Conservation (phyloP, 92 coral and sea anemone species). For the Porites rus region DNA sequence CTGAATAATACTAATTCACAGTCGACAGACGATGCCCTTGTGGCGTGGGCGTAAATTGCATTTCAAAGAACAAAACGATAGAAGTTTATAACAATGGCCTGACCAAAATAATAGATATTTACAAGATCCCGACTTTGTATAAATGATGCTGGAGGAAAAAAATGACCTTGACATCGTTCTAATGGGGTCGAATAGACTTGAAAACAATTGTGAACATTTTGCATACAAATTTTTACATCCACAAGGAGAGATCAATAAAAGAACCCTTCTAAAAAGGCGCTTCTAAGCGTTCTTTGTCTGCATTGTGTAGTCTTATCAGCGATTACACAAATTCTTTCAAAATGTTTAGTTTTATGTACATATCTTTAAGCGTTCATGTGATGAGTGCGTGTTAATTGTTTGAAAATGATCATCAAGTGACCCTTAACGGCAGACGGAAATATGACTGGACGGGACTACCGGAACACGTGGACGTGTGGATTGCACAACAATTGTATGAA, state of each 20-base stretch:
- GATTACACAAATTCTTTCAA: too few relatives aligned
- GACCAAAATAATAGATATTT: conserved; percentile 8
- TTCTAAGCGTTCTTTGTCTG: too few relatives aligned
- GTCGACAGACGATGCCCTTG: neutral
- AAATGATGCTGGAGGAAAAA: neutral
- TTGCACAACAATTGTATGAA: neutral
- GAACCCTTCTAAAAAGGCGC: neutral
- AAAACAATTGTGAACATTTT: neutral
- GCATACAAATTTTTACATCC: neutral
- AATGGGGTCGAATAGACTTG: neutral
- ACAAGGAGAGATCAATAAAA: too few relatives aligned
- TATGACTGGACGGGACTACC: conserved; percentile 5
- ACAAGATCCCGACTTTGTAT: neutral
- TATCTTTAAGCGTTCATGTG: neutral
- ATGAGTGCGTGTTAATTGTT: conserved; percentile 9
- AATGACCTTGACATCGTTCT: conserved; percentile 1
- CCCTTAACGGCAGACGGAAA: neutral
- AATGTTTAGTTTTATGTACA: neutral
- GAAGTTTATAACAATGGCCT: conserved; percentile 14
- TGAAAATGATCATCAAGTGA: neutral
- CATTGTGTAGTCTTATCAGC: too few relatives aligned
- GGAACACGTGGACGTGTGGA: conserved; percentile 4
- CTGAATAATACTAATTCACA: too few relatives aligned
- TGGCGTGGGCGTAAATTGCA: neutral
- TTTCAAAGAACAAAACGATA: neutral